phyloP scores from a whole-genome alignment of 2,797 vertebrate genomes.

The Schizopygopsis pylzovi region DNA sequence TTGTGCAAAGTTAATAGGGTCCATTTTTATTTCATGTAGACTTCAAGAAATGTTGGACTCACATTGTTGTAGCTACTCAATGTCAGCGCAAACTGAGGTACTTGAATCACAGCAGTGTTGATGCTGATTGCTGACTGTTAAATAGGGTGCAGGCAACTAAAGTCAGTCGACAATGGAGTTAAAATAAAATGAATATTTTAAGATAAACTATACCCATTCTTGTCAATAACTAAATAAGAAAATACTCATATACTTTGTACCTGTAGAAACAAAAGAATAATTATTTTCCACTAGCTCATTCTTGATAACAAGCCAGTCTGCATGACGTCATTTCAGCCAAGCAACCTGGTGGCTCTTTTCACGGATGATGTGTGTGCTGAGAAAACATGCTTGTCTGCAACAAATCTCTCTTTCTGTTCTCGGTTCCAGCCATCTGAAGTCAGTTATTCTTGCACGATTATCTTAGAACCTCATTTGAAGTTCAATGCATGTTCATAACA shows the following conservation, averaged over 20 bases:
- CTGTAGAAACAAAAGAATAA: background rate
- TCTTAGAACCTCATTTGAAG: background rate
- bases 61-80: background rate
- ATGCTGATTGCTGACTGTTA: background rate
- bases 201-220: background rate
- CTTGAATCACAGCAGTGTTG: background rate
- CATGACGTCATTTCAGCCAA: constrained; percentile 52
- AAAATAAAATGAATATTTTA: background rate
- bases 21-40: background rate
- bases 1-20: background rate
- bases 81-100: background rate
- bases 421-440: background rate
- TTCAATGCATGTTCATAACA: background rate
- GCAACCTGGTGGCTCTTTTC: constrained; percentile 39
- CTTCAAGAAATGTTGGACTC: background rate
- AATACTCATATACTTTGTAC: background rate
- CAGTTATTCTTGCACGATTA: background rate
- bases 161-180: too few species aligned
- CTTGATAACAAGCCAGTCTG: constrained; percentile 37
- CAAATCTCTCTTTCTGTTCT: background rate
- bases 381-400: constrained; percentile 19
- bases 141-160: background rate
- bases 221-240: background rate
- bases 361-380: constrained; percentile 28
- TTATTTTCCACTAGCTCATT: constrained; percentile 23